phyloP scores from a whole-genome alignment of 2,888 invertebrate species.

The Thecocarcelia acutangulata region DNA sequence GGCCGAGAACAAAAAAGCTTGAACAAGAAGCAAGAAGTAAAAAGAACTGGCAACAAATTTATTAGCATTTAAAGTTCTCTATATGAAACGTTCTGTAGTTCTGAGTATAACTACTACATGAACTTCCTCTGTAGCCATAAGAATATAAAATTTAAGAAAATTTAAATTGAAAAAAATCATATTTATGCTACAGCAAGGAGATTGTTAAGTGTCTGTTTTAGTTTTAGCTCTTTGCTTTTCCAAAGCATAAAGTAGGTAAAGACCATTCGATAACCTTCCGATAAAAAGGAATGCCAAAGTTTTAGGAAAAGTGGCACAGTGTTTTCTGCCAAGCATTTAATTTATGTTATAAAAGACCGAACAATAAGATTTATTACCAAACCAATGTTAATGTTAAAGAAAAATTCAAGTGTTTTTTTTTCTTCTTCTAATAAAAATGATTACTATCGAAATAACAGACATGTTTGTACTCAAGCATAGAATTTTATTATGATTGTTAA shows the following conservation, averaged over 20 bases:
- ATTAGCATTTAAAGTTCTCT: constrained; percentile 36
- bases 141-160: neutral
- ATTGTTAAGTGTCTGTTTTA: neutral
- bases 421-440: too few species aligned
- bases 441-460: neutral
- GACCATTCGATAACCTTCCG: constrained; percentile 38
- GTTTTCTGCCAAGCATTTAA: constrained; percentile 28
- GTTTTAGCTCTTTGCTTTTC: neutral
- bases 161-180: neutral
- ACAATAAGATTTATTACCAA: constrained; percentile 63
- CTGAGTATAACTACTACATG: too few species aligned
- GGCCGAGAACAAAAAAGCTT: constrained; percentile 15
- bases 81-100: neutral
- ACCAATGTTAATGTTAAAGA: constrained; percentile 38
- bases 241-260: constrained; percentile 10
- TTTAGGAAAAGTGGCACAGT: neutral
- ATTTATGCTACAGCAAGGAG: constrained; percentile 3
- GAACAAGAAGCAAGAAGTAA: neutral
- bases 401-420: too few species aligned
- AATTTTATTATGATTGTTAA: too few species aligned
- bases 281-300: constrained; percentile 7
- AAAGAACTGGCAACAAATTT: constrained; percentile 3
- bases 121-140: too few species aligned
- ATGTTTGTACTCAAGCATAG: neutral
- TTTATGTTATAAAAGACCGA: constrained; percentile 28